Evolutionary conservation across 2,888 invertebrate species (phyloP), one percentile per base, ranked within the genome.

Genomic region (Pomacea canaliculata): DNA sequence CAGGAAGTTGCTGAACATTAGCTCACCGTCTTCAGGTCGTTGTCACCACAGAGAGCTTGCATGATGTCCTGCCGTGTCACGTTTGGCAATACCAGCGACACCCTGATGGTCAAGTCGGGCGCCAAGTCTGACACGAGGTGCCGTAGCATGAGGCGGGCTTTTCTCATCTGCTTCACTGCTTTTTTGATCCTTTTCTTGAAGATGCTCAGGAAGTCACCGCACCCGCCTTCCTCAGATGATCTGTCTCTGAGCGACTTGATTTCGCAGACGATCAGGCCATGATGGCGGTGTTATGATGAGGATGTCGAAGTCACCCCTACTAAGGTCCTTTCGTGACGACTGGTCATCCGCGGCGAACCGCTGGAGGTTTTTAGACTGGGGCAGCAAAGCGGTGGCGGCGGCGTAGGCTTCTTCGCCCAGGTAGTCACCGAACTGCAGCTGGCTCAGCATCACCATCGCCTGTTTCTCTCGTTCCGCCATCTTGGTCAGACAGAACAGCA

Each of bases 391-490:
- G 10, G 63, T 27, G 27, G 63, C 63, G 10, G 63, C 7, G 19
- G 63, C 63, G 27, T 63, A 63, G 10, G 63, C 63, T 19, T n/a
- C 4, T 0, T 63, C 27, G 19, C 27, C 27, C 7, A 63, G 63
- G 63, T 63, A 63, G 63, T 63, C 63, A 19, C 63, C 63, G 27
- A 63, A 63, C 63, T 63, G n/a, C 27, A 63, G 27, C 63, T 63
- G 63, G 19, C 23, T 23, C n/a, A 63, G 10, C 23, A 63, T 12
- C 63, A 63, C 19, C 63, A 63, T 63, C 10, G 27, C 63, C 19
- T 63, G 16, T 12, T 27, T 27, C 19, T 19, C 16, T 19, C 16
- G 1, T 19, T 63, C 63, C 19, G 63, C 63, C 63, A 63, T n/a
- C 23, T n/a, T 27, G 5, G 10, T 10, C 27, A 63, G 63, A 2